phyloP scores from a whole-genome alignment of 2,113 vertebrate species.

The Crotophaga sulcirostris region DNA sequence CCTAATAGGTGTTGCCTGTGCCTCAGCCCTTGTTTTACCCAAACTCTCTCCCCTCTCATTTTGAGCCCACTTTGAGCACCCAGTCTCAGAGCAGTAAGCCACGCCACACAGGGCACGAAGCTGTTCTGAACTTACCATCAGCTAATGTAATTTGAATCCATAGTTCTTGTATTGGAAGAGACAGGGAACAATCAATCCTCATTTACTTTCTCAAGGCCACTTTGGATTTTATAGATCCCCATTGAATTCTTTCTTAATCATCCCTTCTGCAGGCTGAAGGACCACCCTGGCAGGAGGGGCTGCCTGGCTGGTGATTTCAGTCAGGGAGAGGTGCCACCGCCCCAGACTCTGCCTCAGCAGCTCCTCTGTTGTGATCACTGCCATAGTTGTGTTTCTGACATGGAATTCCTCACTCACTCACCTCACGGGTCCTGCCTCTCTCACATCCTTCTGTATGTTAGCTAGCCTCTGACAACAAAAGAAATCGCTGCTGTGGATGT shows the following conservation, averaged over 20 bases:
- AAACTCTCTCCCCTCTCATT: neutral
- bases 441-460: neutral
- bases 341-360: neutral
- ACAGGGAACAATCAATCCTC: neutral
- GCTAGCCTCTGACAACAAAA: neutral
- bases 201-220: neutral
- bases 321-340: rapidly evolving
- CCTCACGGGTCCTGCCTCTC: neutral
- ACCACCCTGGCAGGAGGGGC: neutral
- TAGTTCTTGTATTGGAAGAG: neutral
- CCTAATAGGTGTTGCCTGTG: neutral
- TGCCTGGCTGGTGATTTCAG: neutral
- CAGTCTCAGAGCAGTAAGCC: neutral
- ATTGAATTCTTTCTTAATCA: neutral
- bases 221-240: neutral
- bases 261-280: neutral
- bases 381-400: neutral
- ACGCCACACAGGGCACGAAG: neutral
- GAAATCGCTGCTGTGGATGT: neutral
- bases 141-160: neutral
- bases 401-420: neutral
- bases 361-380: neutral
- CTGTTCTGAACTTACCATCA: neutral
- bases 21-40: neutral
- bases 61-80: neutral